phyloP scores from a whole-genome alignment of 2,113 vertebrate species.

The Scolopax mira region DNA sequence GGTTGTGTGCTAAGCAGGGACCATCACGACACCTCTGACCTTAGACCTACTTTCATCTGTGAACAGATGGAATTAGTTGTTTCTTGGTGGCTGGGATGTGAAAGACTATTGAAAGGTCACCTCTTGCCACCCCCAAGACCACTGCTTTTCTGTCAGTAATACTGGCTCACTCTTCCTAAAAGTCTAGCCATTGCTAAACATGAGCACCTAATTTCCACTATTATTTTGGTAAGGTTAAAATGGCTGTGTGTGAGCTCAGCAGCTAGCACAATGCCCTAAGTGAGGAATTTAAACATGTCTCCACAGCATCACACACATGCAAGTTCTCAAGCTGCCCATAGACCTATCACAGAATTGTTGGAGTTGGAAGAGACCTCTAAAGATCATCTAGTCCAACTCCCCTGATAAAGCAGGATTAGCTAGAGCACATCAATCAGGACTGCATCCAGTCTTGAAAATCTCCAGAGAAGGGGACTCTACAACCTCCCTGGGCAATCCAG shows the following conservation, averaged over 20 bases:
- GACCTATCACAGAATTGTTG: neutral
- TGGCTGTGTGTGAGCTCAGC: neutral
- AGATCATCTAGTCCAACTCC: too few species aligned
- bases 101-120: neutral
- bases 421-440: too few species aligned
- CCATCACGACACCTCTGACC: neutral
- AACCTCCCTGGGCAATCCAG: too few species aligned
- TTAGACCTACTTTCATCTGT: neutral
- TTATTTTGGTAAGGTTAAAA: neutral
- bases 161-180: neutral
- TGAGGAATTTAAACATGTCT: neutral
- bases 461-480: too few species aligned
- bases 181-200: neutral
- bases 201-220: accelerated
- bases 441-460: too few species aligned
- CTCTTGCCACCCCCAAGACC: neutral
- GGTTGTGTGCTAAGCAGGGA: neutral
- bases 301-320: accelerated
- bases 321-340: neutral
- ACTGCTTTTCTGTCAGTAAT: neutral
- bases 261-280: too few species aligned
- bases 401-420: too few species aligned
- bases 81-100: neutral
- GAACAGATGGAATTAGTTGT: neutral
- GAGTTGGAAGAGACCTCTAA: too few species aligned